A percentile compares a stretch with the other conserved stretches of the same genome.
These are phyloP conservation scores for Bombycilla garrulus DNA, from an alignment of 2,113 vertebrate genomes.

Conservation along the genomic window DNA sequence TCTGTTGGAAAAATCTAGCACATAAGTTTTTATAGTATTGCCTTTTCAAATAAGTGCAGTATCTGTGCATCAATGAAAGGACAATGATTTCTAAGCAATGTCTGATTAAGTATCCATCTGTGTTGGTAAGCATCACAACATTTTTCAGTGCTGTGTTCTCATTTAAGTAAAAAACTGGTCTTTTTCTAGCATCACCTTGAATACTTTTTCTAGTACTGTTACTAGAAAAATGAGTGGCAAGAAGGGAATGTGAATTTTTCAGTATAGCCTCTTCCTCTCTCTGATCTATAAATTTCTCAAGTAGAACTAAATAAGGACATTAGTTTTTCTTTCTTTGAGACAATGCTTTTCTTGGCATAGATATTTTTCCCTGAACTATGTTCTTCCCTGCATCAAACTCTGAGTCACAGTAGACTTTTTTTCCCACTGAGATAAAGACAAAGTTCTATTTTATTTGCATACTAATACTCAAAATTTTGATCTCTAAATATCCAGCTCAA, in stretches of 20 bases:
- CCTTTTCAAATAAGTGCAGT: neutral
- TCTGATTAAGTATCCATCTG: neutral
- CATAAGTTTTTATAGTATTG: neutral
- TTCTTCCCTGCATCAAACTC: neutral
- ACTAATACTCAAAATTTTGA: neutral
- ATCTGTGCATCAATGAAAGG: neutral
- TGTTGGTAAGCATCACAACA: neutral
- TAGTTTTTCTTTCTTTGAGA: neutral
- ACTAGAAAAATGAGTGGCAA: neutral
- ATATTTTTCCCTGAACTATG: neutral
- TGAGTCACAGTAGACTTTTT: neutral
- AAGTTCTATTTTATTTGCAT: neutral
- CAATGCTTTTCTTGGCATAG: neutral
- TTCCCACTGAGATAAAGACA: neutral
- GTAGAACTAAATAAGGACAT: neutral
- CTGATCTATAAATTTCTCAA: neutral
- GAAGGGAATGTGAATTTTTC: neutral
- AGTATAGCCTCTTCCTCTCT: neutral
- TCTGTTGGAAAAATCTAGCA: neutral
- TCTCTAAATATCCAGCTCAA: neutral
- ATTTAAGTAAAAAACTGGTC: neutral
- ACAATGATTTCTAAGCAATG: neutral
- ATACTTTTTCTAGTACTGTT: neutral
- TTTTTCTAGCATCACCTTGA: neutral
- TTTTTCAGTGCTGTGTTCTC: neutral